Evolutionary conservation across 2,888 invertebrate species (phyloP).

Genomic region (Notodonta ziczac): DNA sequence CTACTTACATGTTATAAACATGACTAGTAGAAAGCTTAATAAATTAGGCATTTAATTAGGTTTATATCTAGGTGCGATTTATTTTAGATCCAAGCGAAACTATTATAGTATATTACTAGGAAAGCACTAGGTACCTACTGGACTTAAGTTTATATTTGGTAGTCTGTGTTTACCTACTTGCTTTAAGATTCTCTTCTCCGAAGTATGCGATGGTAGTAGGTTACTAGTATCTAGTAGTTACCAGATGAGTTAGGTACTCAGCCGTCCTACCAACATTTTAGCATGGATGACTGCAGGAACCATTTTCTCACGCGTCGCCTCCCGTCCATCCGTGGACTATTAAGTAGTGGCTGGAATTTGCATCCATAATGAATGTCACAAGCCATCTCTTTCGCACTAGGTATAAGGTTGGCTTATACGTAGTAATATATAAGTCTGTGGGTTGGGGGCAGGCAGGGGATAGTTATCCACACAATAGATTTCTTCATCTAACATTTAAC

Average conservation of each 20-base stretch:
- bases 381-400: slow-evolving; percentile 42
- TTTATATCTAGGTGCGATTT: no score
- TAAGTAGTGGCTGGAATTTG: slow-evolving; percentile 70
- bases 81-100: no score
- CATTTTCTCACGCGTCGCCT: slow-evolving; percentile 69
- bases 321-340: slow-evolving; percentile 57
- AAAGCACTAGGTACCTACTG: no score
- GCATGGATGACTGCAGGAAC: slow-evolving; percentile 46
- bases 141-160: no score
- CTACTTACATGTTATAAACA: no score
- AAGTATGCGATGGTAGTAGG: slow-evolving; percentile 4
- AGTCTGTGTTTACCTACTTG: no score
- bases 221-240: slow-evolving; percentile 13
- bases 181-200: no score
- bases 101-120: no score
- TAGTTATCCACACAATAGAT: not conserved
- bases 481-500: no score
- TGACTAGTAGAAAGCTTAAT: no score
- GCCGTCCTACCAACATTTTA: slow-evolving; percentile 19
- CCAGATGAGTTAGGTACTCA: slow-evolving; percentile 3
- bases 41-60: no score
- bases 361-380: slow-evolving; percentile 57
- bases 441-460: not conserved
- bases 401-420: slow-evolving; percentile 13
- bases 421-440: no score